Evolutionary conservation across 1,140 invertebrate genomes (phyloP), one percentile per base, ranked within the genome.

Genomic region (Aphelenchoides fujianensis): DNA sequence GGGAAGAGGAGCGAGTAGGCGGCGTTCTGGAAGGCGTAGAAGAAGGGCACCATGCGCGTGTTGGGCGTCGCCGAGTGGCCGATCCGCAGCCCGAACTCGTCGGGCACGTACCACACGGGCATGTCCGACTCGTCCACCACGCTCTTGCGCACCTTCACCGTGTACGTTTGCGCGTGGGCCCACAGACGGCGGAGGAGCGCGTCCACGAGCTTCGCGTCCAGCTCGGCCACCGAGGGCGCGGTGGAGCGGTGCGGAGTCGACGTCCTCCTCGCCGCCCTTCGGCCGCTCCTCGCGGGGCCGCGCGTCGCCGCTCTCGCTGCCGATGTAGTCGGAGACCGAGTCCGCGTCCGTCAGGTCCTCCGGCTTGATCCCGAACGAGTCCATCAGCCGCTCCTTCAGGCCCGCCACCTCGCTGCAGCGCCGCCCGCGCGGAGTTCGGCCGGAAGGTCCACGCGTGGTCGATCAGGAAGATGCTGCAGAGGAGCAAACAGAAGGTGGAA

Each of bases 371-470:
- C 89, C 89, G 86, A 93, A 91, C 28, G 94, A 86, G 57, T 85
- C 87, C 41, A 88, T 88, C 89, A 95, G 89, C 78, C 92, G 88
- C 63, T 90, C 87, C 30, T 91, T 82, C 28, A 94, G 84, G 12
- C 86, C 86, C 0, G 89, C 88, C 68, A 90, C 84, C 72, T 89
- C 82, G n/a, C 52, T 85, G 75, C 36, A 94, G 85, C 57, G 90
- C 88, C 54, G 85, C 81, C 66, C 88, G 88, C 0, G 91, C 90
- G 67, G 67, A 66, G 52, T 88, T 86, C 0, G 88, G 82, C 69
- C 89, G 88, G 79, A 91, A 94, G 0, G 91, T 93, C 92, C 92
- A 95, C 0, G 92, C 91, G 85, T 94, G 92, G 85, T 95, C 93
- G 62, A 95, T 88, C 36, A 95, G 83, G 85, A 89, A 95, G 57